phyloP scores from a whole-genome alignment of 2,113 vertebrate species.

The Fulmarus glacialis region DNA sequence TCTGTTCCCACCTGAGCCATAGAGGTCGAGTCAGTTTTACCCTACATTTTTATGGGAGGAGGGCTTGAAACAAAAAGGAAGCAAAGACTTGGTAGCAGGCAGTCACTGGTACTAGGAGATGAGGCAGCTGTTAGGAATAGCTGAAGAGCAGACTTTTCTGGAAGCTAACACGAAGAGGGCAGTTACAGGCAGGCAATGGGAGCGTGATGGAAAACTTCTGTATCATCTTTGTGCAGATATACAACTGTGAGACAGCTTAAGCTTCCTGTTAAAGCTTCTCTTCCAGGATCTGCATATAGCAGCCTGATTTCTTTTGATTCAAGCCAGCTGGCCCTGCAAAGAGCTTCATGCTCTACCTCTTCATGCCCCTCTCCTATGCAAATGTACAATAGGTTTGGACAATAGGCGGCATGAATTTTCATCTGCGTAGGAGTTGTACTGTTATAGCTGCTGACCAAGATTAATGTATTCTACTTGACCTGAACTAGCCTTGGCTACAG shows the following conservation, averaged over 20 bases:
- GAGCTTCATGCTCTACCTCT: background rate
- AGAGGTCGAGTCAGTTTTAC: background rate
- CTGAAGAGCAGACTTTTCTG: background rate
- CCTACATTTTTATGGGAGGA: rapidly evolving
- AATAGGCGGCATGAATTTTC: background rate
- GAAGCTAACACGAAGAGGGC: background rate
- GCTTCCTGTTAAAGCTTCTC: background rate
- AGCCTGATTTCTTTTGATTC: background rate
- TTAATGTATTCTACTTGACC: background rate
- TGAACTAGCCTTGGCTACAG: background rate
- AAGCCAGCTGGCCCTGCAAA: background rate
- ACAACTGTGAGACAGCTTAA: background rate
- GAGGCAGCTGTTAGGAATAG: background rate
- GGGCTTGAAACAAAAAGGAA: background rate
- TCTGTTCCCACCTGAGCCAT: background rate
- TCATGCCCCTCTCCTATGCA: background rate
- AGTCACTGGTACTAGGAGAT: background rate
- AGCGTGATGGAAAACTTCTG: background rate
- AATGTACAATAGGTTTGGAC: background rate
- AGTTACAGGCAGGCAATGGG: background rate
- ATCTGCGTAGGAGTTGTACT: background rate
- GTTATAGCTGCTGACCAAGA: background rate
- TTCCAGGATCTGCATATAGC: background rate
- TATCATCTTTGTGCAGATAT: background rate
- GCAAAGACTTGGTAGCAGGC: background rate